These are phyloP conservation scores for Ectropis grisescens DNA, from an alignment of 1,140 invertebrate genomes.

Conservation along the genomic window DNA sequence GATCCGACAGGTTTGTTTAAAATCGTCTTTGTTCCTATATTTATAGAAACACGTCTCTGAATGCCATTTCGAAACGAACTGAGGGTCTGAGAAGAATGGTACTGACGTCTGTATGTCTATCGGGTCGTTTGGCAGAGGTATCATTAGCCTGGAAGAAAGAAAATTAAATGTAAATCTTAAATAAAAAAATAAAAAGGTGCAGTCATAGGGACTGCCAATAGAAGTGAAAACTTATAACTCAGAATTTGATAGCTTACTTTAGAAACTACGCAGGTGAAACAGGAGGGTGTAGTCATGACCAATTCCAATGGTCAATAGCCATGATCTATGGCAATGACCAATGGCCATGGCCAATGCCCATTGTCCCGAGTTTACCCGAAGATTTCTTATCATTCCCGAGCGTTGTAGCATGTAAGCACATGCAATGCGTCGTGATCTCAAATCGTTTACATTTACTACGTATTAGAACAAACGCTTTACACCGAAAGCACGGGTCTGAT, in stretches of 20 bases:
- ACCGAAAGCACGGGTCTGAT: too few relatives aligned
- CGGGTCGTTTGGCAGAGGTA: constrained; percentile 25
- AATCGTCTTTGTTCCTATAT: constrained; percentile 28
- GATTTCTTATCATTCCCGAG: too few relatives aligned
- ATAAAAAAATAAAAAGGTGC: too few relatives aligned
- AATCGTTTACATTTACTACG: background rate
- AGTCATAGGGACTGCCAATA: too few relatives aligned
- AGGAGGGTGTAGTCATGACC: too few relatives aligned
- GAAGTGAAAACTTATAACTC: too few relatives aligned
- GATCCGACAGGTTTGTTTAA: constrained; percentile 23
- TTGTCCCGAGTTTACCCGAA: too few relatives aligned
- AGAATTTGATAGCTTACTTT: too few relatives aligned
- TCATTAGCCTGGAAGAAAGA: constrained; percentile 26
- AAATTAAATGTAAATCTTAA: background rate
- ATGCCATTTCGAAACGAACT: constrained; percentile 30
- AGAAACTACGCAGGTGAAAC: too few relatives aligned
- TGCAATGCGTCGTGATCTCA: background rate
- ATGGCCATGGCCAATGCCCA: too few relatives aligned
- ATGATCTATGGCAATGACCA: background rate
- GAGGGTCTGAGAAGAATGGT: constrained; percentile 32
- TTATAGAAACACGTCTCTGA: constrained; percentile 18
- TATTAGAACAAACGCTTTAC: too few relatives aligned
- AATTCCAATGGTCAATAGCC: too few relatives aligned
- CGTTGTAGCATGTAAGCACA: background rate
- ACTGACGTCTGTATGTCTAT: constrained; percentile 36